A percentile compares a stretch with the other conserved stretches of the same genome.
These are phyloP conservation scores for Leguminivora glycinivorella DNA, from an alignment of 1,140 invertebrate species.

Conservation along the genomic window DNA sequence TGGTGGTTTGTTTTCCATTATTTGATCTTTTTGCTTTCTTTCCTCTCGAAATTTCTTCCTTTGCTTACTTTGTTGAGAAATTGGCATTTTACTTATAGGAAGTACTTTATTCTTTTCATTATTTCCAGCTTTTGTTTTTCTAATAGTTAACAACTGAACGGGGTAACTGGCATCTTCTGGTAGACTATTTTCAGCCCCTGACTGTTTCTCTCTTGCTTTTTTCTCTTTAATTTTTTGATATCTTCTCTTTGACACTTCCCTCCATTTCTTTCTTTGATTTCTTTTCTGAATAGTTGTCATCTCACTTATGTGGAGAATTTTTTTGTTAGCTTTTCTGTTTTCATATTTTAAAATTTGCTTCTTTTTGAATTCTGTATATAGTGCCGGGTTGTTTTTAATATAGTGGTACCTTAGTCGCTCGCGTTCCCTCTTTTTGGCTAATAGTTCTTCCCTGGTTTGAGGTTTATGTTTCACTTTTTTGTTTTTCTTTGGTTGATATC, in stretches of 20 bases:
- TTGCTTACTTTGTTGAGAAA: too few species aligned
- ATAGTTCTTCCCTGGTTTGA: background rate
- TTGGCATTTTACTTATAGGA: too few species aligned
- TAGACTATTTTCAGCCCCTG: background rate
- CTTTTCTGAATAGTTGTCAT: background rate
- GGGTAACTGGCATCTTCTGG: too few species aligned
- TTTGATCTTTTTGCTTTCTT: too few species aligned
- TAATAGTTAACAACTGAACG: too few species aligned
- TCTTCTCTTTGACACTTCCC: background rate
- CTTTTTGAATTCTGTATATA: slow-evolving; percentile 1
- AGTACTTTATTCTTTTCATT: too few species aligned
- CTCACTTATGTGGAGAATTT: background rate
- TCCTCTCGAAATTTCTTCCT: too few species aligned
- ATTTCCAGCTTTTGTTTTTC: too few species aligned
- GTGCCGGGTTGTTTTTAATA: background rate
- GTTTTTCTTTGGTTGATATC: too few species aligned
- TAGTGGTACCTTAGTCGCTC: background rate
- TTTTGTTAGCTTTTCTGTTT: background rate
- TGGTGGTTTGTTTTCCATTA: too few species aligned
- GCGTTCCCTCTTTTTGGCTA: too few species aligned
- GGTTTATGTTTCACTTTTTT: background rate
- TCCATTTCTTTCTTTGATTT: background rate
- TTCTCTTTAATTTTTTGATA: background rate
- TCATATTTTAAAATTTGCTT: background rate
- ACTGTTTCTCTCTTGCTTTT: background rate